Evolutionary conservation across 1,140 invertebrate genomes (phyloP).

Genomic region (Tetranychus urticae): DNA sequence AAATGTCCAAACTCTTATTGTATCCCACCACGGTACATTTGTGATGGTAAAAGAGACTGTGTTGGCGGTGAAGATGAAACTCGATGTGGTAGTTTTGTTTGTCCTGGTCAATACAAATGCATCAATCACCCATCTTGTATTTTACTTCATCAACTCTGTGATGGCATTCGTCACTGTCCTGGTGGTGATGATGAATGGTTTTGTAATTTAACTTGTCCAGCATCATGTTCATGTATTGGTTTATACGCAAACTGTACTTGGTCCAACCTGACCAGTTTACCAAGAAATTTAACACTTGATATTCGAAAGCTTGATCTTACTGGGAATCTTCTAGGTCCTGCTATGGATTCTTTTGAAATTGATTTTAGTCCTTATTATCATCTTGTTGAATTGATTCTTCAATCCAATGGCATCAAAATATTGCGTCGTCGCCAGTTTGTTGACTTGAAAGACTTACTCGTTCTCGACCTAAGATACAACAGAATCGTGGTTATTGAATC

Average conservation of each 20-base stretch:
- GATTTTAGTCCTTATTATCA: constrained; percentile 10
- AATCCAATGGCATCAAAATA: constrained; percentile 14
- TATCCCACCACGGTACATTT: constrained; percentile 17
- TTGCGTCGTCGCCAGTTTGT: constrained; percentile 13
- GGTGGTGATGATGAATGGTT: constrained; percentile 15
- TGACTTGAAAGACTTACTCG: constrained; percentile 15
- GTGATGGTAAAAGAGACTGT: constrained; percentile 20
- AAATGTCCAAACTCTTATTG: constrained; percentile 22
- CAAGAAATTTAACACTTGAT: constrained; percentile 6
- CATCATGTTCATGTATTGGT: constrained; percentile 12
- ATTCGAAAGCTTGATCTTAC: constrained; percentile 15
- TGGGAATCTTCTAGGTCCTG: constrained; percentile 10
- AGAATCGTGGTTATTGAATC: constrained; percentile 9
- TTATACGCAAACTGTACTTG: constrained; percentile 11
- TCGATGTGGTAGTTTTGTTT: constrained; percentile 15
- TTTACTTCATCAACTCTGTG: constrained; percentile 14
- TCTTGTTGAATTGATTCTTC: constrained; percentile 15
- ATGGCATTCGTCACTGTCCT: constrained; percentile 15
- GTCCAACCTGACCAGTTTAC: constrained; percentile 8
- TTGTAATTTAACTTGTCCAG: constrained; percentile 15
- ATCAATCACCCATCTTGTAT: constrained; percentile 14
- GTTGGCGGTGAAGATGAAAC: constrained; percentile 17
- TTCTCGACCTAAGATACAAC: constrained; percentile 15
- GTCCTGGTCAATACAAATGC: constrained; percentile 16
- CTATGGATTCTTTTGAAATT: constrained; percentile 3